Percentiles rank a stretch among this genome's conserved stretches.
Conservation (phyloP, 2,888 invertebrate species). For the Troilus luridus region DNA sequence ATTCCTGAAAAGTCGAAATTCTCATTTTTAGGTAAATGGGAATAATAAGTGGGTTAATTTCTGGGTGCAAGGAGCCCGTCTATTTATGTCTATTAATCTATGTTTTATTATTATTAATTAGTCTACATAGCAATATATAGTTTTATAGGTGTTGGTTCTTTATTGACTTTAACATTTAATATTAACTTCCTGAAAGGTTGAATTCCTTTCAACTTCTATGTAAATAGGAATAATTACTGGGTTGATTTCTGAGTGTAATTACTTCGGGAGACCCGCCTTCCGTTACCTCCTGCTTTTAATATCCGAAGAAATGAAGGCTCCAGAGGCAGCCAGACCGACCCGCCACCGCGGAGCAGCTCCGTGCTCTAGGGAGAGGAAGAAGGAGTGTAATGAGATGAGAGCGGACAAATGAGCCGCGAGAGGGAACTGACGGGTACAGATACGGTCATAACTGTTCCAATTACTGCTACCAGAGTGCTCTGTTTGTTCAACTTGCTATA, state of each 20-base stretch:
- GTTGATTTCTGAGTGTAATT: too few species aligned
- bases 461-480: neutral
- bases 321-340: neutral
- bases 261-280: neutral
- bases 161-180: too few species aligned
- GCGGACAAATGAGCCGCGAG: neutral
- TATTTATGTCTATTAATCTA: too few species aligned
- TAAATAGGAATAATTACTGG: neutral
- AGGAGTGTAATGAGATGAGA: constrained; percentile 1
- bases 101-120: too few species aligned
- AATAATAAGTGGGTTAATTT: too few species aligned
- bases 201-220: neutral
- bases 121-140: too few species aligned
- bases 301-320: neutral
- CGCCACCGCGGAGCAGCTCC: neutral
- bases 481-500: neutral
- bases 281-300: neutral
- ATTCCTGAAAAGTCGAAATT: too few species aligned
- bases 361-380: neutral
- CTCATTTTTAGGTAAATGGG: too few species aligned
- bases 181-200: too few species aligned
- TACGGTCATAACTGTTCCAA: constrained; percentile 23
- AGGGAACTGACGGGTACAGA: constrained; percentile 4
- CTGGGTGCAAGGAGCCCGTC: too few species aligned
- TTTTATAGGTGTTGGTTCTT: too few species aligned